Evolutionary conservation across 2,888 invertebrate species (phyloP).

Genomic region (Leptinotarsa haldemani): DNA sequence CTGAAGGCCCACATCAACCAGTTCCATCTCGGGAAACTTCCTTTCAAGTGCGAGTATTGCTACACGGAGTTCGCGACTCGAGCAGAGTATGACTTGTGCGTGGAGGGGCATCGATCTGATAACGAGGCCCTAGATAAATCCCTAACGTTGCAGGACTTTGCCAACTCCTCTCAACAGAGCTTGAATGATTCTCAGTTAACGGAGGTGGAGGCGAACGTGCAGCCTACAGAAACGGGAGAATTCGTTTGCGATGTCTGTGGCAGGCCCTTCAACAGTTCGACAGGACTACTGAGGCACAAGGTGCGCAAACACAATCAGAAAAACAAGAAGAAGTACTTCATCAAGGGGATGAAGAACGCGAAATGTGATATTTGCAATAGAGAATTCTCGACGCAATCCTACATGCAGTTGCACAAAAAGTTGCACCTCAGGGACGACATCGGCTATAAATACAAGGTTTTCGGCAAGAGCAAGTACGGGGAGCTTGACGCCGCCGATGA

Average conservation of each 20-base stretch:
- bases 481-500: slow-evolving; percentile 32
- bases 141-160: slow-evolving; percentile 59
- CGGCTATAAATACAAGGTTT: slow-evolving; percentile 61
- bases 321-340: slow-evolving; percentile 60
- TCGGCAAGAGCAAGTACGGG: slow-evolving; percentile 56
- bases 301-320: slow-evolving; percentile 60
- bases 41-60: slow-evolving; percentile 60
- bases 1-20: slow-evolving; percentile 59
- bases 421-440: slow-evolving; percentile 59
- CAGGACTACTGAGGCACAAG: slow-evolving; percentile 60
- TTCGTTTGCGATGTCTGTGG: slow-evolving; percentile 58
- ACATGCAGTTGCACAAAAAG: slow-evolving; percentile 62
- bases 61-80: slow-evolving; percentile 55
- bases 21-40: slow-evolving; percentile 60
- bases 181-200: slow-evolving; percentile 40
- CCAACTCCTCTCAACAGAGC: slow-evolving; percentile 41
- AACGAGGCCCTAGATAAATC: slow-evolving; percentile 52
- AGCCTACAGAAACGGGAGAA: slow-evolving; percentile 51
- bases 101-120: slow-evolving; percentile 54
- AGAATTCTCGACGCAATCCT: slow-evolving; percentile 62
- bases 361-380: slow-evolving; percentile 63
- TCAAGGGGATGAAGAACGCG: slow-evolving; percentile 64
- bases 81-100: slow-evolving; percentile 55
- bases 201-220: slow-evolving; percentile 43
- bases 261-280: slow-evolving; percentile 56